Percentiles rank a stretch among this genome's conserved stretches.
Conservation (phyloP, 2,113 vertebrate species). For the Cepphus grylle region DNA sequence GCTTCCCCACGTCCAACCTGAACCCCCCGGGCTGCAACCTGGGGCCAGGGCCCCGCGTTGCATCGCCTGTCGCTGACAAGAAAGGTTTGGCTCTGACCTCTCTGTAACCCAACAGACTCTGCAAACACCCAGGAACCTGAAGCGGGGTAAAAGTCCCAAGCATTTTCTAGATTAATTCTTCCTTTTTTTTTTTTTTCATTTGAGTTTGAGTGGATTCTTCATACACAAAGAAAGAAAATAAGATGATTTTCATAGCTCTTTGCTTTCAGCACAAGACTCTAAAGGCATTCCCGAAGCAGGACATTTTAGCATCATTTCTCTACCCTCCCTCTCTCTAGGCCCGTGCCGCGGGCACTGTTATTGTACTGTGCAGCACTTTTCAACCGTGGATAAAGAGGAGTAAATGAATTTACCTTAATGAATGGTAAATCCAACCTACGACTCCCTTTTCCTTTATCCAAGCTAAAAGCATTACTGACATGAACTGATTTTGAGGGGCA, state of each 20-base stretch:
- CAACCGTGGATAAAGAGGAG: not conserved
- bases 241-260: not conserved
- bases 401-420: not conserved
- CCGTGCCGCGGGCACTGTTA: not conserved
- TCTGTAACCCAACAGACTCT: not conserved
- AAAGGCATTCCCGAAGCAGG: not conserved
- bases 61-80: rapidly evolving
- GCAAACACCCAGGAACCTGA: not conserved
- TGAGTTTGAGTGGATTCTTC: not conserved
- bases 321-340: not conserved
- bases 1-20: not conserved
- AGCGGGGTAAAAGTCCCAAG: not conserved
- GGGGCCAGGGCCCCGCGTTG: rapidly evolving
- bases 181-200: not conserved
- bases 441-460: not conserved
- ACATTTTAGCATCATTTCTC: not conserved
- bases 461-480: not conserved
- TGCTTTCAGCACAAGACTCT: not conserved
- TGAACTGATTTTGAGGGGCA: not conserved
- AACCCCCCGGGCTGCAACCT: rapidly evolving
- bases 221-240: not conserved
- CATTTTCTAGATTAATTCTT: not conserved
- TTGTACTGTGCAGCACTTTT: not conserved
- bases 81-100: not conserved
- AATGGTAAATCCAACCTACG: not conserved